phyloP scores from a whole-genome alignment of 2,888 invertebrate genomes.

The Cryptocheilus praepositus region DNA sequence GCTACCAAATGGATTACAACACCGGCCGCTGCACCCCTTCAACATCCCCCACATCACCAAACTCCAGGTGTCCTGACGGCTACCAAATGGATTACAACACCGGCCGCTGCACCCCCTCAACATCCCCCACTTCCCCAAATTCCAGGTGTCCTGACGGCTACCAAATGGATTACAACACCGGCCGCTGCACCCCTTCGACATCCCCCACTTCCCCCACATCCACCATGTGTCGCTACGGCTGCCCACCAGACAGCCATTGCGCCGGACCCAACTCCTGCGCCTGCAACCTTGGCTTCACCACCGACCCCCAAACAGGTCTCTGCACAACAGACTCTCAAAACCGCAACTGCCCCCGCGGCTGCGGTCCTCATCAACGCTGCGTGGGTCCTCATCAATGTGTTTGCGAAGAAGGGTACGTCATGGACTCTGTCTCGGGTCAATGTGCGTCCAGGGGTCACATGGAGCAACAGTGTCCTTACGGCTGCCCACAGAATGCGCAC shows the following conservation, averaged over 20 bases:
- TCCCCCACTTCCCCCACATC: slow-evolving; percentile 3
- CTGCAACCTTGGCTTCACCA: slow-evolving; percentile 76
- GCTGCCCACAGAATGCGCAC: slow-evolving; percentile 52
- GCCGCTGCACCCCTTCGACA: slow-evolving; percentile 12
- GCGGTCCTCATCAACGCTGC: slow-evolving; percentile 34
- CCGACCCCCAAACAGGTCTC: neutral
- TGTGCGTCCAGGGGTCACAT: slow-evolving; percentile 74
- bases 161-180: too few species aligned
- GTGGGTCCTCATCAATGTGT: slow-evolving; percentile 77
- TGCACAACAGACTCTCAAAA: neutral
- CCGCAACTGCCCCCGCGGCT: slow-evolving; percentile 55
- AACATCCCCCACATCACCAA: too few species aligned
- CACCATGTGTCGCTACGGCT: neutral
- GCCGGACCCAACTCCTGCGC: slow-evolving; percentile 76
- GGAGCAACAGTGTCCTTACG: slow-evolving; percentile 43
- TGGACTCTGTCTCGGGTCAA: slow-evolving; percentile 77
- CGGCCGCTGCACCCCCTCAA: too few species aligned
- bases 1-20: slow-evolving; percentile 72
- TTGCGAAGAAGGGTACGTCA: slow-evolving; percentile 75
- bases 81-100: slow-evolving; percentile 74
- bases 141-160: neutral
- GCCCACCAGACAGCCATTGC: slow-evolving; percentile 74
- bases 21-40: too few species aligned
- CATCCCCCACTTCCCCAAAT: too few species aligned
- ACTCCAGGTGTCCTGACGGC: too few species aligned